These are phyloP conservation scores for Campoletis sonorensis DNA, from an alignment of 1,140 invertebrate species.

Conservation along the genomic window DNA sequence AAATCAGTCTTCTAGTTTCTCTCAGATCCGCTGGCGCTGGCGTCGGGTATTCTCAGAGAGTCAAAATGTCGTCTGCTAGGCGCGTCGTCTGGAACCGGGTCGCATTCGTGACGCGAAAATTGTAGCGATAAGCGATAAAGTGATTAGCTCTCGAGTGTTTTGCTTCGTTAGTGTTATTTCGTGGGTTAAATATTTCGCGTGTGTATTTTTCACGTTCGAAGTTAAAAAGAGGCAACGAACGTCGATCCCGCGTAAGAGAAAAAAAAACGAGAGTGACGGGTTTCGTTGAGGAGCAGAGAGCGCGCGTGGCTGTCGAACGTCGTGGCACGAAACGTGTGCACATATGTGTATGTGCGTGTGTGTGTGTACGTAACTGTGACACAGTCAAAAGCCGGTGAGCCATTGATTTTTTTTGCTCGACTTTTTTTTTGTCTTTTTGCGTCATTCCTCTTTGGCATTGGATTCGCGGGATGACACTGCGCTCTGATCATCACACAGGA, in stretches of 20 bases:
- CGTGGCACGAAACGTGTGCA: slow-evolving; percentile 3
- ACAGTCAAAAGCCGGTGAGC: slow-evolving; percentile 57
- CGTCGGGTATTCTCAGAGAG: slow-evolving; percentile 54
- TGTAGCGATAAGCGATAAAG: slow-evolving; percentile 62
- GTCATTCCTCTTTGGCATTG: slow-evolving; percentile 49
- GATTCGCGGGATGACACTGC: slow-evolving; percentile 37
- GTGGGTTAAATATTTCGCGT: background rate
- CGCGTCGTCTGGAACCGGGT: slow-evolving; percentile 69
- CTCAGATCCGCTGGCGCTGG: background rate
- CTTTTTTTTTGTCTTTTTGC: slow-evolving; percentile 16
- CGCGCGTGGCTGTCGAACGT: slow-evolving; percentile 32
- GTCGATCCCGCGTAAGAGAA: background rate
- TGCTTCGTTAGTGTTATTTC: slow-evolving; percentile 22
- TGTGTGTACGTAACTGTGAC: background rate
- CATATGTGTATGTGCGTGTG: background rate
- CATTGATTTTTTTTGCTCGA: slow-evolving; percentile 66
- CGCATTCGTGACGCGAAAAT: slow-evolving; percentile 58
- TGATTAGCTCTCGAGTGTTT: slow-evolving; percentile 15
- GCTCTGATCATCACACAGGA: slow-evolving; percentile 57
- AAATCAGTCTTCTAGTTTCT: slow-evolving; percentile 41
- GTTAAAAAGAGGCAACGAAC: background rate
- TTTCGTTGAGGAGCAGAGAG: background rate
- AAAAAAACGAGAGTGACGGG: background rate
- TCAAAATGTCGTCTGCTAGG: slow-evolving; percentile 72
- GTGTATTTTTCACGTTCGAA: slow-evolving; percentile 2